These are phyloP conservation scores for Proteles cristata DNA, from an alignment of 2,113 vertebrate species.

Conservation along the genomic window DNA sequence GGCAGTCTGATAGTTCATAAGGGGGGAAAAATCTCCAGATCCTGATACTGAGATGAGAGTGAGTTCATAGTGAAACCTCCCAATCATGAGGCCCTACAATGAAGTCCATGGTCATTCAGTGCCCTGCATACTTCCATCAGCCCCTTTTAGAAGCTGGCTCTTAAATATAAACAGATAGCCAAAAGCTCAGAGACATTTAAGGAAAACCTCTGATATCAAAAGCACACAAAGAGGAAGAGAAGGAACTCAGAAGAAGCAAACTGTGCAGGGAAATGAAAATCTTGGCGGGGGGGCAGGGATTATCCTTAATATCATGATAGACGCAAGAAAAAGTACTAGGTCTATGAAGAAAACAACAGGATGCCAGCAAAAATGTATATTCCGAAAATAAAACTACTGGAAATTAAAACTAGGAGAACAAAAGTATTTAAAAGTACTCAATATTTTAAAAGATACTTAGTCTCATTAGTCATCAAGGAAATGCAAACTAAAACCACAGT, in stretches of 20 bases:
- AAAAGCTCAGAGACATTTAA: conserved; percentile 29
- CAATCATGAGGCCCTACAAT: not conserved
- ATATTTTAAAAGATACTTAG: not conserved
- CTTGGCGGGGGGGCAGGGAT: not conserved
- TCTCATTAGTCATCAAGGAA: conserved; percentile 11
- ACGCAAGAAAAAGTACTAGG: not conserved
- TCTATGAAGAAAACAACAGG: not conserved
- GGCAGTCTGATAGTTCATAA: not conserved
- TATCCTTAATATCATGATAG: not conserved
- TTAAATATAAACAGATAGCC: conserved; percentile 4
- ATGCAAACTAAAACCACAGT: not conserved
- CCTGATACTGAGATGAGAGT: not conserved
- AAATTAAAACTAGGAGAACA: not conserved
- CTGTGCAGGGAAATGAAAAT: not conserved
- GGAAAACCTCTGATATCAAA: not conserved
- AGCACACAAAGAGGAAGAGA: not conserved
- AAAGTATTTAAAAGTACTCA: not conserved
- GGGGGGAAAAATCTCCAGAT: not conserved
- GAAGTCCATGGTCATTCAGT: not conserved
- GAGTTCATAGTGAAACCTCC: not conserved
- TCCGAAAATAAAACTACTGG: not conserved
- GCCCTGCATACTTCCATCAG: not conserved
- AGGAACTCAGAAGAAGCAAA: conserved; percentile 45
- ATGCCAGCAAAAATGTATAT: not conserved
- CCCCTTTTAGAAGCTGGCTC: not conserved